Percentiles rank a stretch among this genome's conserved stretches.
These are phyloP conservation scores for Onychomys torridus DNA, from an alignment of 2,797 vertebrate species.

Conservation along the genomic window DNA sequence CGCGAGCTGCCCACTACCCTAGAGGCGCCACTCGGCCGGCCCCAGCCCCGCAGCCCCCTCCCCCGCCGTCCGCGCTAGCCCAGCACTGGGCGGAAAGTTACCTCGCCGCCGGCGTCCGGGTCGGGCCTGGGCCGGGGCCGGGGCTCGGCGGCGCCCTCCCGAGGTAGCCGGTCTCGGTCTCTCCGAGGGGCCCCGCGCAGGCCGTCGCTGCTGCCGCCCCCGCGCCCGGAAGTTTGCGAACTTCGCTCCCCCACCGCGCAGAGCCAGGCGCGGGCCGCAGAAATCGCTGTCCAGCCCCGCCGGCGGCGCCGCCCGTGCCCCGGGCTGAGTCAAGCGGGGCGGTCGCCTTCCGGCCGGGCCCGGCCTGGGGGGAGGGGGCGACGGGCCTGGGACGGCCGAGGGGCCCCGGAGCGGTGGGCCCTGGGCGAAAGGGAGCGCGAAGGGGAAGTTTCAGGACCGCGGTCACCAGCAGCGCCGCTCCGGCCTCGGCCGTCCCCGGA, in stretches of 20 bases:
- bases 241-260: constrained; percentile 66
- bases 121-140: neutral
- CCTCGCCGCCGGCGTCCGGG: constrained; percentile 28
- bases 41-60: neutral
- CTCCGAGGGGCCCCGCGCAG: constrained; percentile 63
- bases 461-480: constrained; percentile 85
- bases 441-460: constrained; percentile 85
- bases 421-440: neutral
- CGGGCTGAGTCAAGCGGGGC: constrained; percentile 76
- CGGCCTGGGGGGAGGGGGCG: constrained; percentile 38
- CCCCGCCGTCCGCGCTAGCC: neutral
- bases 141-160: constrained; percentile 68
- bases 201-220: constrained; percentile 42
- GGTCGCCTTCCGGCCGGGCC: constrained; percentile 74
- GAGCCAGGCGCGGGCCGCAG: constrained; percentile 19
- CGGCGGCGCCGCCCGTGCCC: constrained; percentile 71
- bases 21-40: neutral
- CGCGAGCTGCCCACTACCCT: constrained; percentile 46
- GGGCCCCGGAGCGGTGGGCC: neutral
- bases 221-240: constrained; percentile 79
- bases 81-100: constrained; percentile 50
- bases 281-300: constrained; percentile 85
- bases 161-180: constrained; percentile 35
- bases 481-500: neutral
- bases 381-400: constrained; percentile 13